Conservation (phyloP, 2,797 vertebrate species). For the Mionectes olivaceus region DNA sequence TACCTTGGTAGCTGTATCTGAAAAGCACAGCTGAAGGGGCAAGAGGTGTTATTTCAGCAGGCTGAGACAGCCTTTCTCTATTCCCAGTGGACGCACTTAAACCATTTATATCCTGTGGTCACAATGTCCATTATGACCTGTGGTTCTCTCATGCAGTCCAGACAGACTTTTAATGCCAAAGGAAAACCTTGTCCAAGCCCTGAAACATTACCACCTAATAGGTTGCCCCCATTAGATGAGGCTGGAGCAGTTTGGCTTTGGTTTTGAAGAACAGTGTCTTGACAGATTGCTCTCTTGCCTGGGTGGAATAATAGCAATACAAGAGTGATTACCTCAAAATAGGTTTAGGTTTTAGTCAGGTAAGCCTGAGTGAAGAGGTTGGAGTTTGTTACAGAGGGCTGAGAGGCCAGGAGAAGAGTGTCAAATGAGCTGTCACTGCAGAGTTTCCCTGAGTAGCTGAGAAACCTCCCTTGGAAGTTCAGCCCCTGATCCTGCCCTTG, state of each 20-base stretch:
- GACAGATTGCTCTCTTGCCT: not conserved
- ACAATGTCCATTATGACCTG: not conserved
- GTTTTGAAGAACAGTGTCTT: not conserved
- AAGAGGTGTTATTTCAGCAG: constrained; percentile 39
- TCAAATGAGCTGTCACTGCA: not conserved
- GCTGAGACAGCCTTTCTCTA: constrained; percentile 12
- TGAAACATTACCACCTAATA: not conserved
- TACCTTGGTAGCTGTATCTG: not conserved
- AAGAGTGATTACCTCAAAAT: not conserved
- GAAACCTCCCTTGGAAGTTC: not conserved
- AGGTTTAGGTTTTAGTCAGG: not conserved
- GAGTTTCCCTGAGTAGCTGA: not conserved
- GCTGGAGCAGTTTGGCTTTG: not conserved
- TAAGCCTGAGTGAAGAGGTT: not conserved
- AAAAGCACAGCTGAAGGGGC: constrained; percentile 41
- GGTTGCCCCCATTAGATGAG: not conserved
- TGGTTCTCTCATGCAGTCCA: not conserved
- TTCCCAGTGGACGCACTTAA: constrained; percentile 29
- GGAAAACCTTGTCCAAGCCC: not conserved
- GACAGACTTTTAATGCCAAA: not conserved
- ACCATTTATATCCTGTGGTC: not conserved
- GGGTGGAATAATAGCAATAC: not conserved
- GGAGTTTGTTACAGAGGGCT: not conserved
- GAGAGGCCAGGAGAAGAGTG: not conserved
- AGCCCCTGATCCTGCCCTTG: not conserved